phyloP scores from a whole-genome alignment of 2,113 vertebrate species.

The Saccopteryx bilineata region DNA sequence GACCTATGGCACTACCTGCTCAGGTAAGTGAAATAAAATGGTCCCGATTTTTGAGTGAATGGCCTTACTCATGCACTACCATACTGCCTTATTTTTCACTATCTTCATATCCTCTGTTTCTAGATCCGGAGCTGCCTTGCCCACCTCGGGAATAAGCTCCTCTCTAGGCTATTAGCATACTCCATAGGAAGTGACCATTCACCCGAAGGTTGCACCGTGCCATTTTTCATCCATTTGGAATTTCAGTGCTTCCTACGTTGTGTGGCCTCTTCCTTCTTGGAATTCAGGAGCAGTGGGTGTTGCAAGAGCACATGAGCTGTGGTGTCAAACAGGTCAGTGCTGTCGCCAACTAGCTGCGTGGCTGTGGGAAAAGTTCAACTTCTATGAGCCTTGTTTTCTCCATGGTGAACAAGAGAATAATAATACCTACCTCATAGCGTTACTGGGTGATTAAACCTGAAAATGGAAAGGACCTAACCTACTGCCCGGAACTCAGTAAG shows the following conservation, averaged over 20 bases:
- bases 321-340: background rate
- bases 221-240: background rate
- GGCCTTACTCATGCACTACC: background rate
- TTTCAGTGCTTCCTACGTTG: background rate
- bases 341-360: background rate
- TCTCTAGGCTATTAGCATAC: background rate
- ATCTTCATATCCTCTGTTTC: background rate
- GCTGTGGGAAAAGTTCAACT: background rate
- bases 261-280: background rate
- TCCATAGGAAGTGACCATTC: background rate
- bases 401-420: background rate
- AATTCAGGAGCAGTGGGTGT: background rate
- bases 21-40: background rate
- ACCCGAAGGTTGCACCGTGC: background rate
- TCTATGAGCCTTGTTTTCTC: background rate
- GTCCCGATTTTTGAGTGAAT: background rate
- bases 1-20: background rate
- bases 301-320: fast-evolving
- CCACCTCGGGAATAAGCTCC: background rate
- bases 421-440: background rate
- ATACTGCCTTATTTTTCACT: background rate
- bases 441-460: background rate
- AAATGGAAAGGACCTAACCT: background rate
- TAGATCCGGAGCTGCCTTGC: background rate
- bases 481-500: background rate